These are phyloP conservation scores for Aptenodytes patagonicus DNA, from an alignment of 2,113 vertebrate genomes.

Conservation along the genomic window DNA sequence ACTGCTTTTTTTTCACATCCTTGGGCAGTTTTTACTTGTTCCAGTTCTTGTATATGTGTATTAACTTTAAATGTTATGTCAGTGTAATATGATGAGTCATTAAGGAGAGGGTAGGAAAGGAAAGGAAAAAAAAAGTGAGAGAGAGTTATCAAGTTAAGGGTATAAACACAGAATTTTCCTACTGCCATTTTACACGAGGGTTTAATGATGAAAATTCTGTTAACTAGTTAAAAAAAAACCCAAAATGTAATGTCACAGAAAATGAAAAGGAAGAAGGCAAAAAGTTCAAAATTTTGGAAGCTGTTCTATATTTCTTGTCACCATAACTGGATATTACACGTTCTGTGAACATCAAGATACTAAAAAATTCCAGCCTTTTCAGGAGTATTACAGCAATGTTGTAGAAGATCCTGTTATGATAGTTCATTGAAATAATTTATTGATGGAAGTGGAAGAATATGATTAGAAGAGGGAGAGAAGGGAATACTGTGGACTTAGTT, in stretches of 20 bases:
- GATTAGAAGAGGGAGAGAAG: not conserved
- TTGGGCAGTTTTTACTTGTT: not conserved
- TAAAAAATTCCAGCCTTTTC: not conserved
- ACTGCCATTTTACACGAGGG: not conserved
- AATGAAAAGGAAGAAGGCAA: not conserved
- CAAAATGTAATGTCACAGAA: not conserved
- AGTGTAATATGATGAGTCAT: not conserved
- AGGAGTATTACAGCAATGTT: not conserved
- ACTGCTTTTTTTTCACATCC: not conserved
- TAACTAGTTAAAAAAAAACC: not conserved
- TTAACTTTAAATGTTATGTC: not conserved
- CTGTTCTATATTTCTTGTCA: not conserved
- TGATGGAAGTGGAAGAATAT: not conserved
- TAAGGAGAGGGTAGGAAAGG: not conserved
- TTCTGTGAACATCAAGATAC: not conserved
- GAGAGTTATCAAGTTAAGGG: not conserved
- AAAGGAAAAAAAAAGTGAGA: not conserved
- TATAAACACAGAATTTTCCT: not conserved
- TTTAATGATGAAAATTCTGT: not conserved
- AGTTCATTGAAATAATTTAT: not conserved
- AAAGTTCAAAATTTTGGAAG: not conserved
- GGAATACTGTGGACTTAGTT: not conserved
- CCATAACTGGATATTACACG: not conserved
- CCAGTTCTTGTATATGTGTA: not conserved
- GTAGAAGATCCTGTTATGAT: not conserved